phyloP scores from a whole-genome alignment of 37 sponge, comb jelly and placozoan species.

The Corticium candelabrum region DNA sequence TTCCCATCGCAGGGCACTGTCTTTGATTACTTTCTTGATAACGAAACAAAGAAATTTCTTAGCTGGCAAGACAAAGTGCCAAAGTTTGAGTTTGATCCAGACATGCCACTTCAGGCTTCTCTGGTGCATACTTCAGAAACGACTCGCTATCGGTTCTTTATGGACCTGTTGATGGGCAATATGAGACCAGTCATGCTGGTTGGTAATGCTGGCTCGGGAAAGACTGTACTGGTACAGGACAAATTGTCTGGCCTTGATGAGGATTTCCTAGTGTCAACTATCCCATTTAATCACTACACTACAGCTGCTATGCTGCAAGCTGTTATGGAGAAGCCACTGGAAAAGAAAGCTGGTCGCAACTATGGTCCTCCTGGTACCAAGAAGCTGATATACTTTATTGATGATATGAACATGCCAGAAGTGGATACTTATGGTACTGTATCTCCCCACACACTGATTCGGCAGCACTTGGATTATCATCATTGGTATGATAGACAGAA shows the following conservation, averaged over 20 bases:
- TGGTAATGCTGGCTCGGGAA: conserved; percentile 94
- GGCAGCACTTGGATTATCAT: conserved; percentile 93
- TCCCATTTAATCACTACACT: conserved; percentile 99
- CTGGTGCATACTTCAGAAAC: conserved; percentile 95
- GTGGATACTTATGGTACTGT: conserved; percentile 97
- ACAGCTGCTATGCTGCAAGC: conserved; percentile 93
- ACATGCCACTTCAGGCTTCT: conserved; percentile 90
- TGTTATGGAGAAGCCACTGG: conserved; percentile 98
- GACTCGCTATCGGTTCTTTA: conserved; percentile 67
- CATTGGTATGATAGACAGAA: conserved; percentile 96
- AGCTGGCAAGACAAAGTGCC: conserved; percentile 90
- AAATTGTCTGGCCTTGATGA: conserved; percentile 64
- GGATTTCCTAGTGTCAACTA: conserved; percentile 55
- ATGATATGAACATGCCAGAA: conserved; percentile 99
- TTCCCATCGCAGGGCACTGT: conserved; percentile 97
- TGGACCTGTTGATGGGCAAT: conserved; percentile 77
- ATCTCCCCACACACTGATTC: conserved; percentile 91
- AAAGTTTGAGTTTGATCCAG: conserved; percentile 85
- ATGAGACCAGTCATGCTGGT: conserved; percentile 96
- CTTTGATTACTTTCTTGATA: conserved; percentile 86
- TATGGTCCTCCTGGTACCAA: conserved; percentile 97
- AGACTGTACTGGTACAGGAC: conserved; percentile 92
- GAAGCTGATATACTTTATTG: conserved; percentile 95
- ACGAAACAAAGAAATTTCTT: conserved; percentile 74
- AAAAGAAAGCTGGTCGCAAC: conserved; percentile 98